A percentile compares a stretch with the other conserved stretches of the same genome.
These are phyloP conservation scores for Ladona fulva DNA, from an alignment of 1,140 invertebrate genomes.

Conservation along the genomic window DNA sequence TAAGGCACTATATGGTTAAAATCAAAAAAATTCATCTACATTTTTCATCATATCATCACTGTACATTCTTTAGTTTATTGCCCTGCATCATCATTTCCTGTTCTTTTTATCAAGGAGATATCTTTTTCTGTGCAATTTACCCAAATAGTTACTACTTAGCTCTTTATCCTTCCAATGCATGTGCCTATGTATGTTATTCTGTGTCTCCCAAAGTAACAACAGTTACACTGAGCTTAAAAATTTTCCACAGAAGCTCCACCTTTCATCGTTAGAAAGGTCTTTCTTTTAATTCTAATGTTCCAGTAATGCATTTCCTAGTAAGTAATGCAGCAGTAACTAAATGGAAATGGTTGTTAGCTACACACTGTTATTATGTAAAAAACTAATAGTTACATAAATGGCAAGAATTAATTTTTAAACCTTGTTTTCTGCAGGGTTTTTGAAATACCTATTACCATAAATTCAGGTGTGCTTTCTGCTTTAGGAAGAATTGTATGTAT, in stretches of 20 bases:
- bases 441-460: background rate
- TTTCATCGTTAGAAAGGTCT: no score
- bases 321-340: no score
- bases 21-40: background rate
- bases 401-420: background rate
- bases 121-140: background rate
- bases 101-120: background rate
- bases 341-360: no score
- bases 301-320: no score
- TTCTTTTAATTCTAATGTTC: no score
- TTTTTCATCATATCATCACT: background rate
- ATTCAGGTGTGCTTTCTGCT: background rate
- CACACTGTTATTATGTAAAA: no score
- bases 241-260: no score
- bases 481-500: background rate
- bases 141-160: background rate
- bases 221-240: no score
- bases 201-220: no score
- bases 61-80: background rate
- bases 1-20: background rate
- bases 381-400: background rate
- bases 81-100: background rate
- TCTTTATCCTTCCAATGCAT: background rate
- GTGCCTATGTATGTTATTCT: background rate
- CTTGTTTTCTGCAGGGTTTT: background rate